These are phyloP conservation scores for Champsocephalus esox DNA, from an alignment of 2,797 vertebrate genomes.

Conservation along the genomic window DNA sequence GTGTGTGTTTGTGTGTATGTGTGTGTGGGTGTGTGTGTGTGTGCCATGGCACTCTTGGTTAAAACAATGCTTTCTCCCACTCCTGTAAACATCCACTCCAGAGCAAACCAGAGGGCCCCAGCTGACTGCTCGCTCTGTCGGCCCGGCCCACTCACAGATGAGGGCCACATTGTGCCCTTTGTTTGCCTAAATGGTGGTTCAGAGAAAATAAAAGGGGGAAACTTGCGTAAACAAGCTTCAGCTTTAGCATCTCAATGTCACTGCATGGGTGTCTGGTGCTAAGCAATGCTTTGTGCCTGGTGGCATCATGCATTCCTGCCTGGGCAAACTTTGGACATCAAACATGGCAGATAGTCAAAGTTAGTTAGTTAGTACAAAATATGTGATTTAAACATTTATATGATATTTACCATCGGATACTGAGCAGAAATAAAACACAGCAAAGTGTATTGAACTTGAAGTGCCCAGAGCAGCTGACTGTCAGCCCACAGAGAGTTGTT, in stretches of 20 bases:
- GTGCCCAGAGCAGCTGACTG: conserved; percentile 17
- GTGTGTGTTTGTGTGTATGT: too few relatives aligned
- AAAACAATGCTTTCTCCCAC: conserved; percentile 86
- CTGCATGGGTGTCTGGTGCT: conserved; percentile 81
- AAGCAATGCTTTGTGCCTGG: conserved; percentile 70
- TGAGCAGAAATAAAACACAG: background rate
- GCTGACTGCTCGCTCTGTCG: conserved; percentile 77
- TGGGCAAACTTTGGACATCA: conserved; percentile 74
- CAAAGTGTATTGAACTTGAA: conserved; percentile 37
- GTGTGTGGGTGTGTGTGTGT: conserved; percentile 34
- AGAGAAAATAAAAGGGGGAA: conserved; percentile 76
- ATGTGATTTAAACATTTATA: background rate
- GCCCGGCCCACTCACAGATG: conserved; percentile 83
- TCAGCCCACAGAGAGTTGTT: conserved; percentile 43
- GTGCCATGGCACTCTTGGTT: conserved; percentile 68
- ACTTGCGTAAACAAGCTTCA: conserved; percentile 85
- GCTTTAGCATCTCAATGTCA: conserved; percentile 84
- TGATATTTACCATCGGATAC: background rate
- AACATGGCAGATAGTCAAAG: background rate
- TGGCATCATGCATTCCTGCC: conserved; percentile 63
- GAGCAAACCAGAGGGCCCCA: conserved; percentile 80
- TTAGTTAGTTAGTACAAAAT: background rate
- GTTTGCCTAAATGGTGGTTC: conserved; percentile 82
- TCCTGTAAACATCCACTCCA: conserved; percentile 83
- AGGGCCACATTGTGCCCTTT: conserved; percentile 83